These are phyloP conservation scores for Sthenelais limicola DNA, from an alignment of 2,888 invertebrate genomes.

Conservation along the genomic window DNA sequence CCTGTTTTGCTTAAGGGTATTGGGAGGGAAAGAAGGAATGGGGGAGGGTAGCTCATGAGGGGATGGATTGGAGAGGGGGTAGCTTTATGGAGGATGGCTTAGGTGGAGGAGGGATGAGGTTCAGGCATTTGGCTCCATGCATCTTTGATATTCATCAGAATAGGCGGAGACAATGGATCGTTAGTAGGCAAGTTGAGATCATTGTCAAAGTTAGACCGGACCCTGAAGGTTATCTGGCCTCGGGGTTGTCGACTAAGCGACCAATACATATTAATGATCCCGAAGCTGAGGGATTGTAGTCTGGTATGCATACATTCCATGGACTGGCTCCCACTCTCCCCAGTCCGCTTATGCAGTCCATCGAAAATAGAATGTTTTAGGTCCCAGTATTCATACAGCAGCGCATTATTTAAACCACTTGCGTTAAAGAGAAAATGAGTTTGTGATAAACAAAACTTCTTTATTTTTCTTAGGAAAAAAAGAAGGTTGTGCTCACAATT, in stretches of 20 bases:
- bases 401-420: too few species aligned
- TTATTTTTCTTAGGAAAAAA: too few species aligned
- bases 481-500: too few species aligned
- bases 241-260: neutral
- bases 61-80: neutral
- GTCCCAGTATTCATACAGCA: too few species aligned
- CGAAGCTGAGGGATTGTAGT: too few species aligned
- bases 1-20: neutral
- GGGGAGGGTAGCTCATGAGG: neutral
- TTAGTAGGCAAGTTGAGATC: conserved; percentile 5
- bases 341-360: too few species aligned
- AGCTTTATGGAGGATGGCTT: neutral
- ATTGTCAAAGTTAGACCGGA: conserved; percentile 14
- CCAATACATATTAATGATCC: conserved; percentile 23
- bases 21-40: neutral
- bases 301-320: too few species aligned
- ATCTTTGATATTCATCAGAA: neutral
- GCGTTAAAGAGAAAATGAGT: too few species aligned
- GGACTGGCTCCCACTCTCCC: too few species aligned
- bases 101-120: neutral
- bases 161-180: conserved; percentile 18
- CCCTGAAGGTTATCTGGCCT: neutral
- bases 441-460: too few species aligned
- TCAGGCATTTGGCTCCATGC: neutral
- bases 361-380: too few species aligned